A percentile compares a stretch with the other conserved stretches of the same genome.
phyloP scores from a whole-genome alignment of 2,888 invertebrate genomes.

The Orthonevra nobilis region DNA sequence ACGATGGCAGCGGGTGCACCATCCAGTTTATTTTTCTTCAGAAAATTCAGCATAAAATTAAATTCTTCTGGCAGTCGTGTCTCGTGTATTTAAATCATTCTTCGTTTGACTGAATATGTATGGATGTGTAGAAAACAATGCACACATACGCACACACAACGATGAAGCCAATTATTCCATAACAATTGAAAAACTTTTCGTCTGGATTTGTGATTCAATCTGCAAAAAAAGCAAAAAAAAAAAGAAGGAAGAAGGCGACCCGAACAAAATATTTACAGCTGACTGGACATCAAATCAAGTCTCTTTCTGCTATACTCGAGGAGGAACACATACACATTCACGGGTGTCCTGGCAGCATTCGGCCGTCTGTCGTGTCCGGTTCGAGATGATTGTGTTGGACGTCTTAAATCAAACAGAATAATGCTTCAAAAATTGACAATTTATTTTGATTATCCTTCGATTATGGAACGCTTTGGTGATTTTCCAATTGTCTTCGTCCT shows the following conservation, averaged over 20 bases:
- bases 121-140: no score
- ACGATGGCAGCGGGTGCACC: no score
- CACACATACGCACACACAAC: no score
- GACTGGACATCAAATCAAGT: constrained; percentile 1
- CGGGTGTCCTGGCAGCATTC: not conserved
- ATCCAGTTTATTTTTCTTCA: no score
- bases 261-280: not conserved
- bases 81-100: no score
- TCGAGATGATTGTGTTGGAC: not conserved
- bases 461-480: constrained; percentile 50
- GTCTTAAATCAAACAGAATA: constrained; percentile 37
- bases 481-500: constrained; percentile 14
- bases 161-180: not conserved
- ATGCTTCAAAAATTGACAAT: constrained; percentile 43
- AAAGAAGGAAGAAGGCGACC: not conserved
- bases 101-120: no score
- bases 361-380: constrained; percentile 1
- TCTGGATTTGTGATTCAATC: not conserved
- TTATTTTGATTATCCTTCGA: constrained; percentile 56
- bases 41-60: no score
- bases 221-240: no score
- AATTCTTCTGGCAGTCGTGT: no score
- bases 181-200: not conserved
- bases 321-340: not conserved
- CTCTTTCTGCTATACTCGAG: not conserved